These are phyloP conservation scores for Mythimna lalbum DNA, from an alignment of 2,888 invertebrate genomes.

Conservation along the genomic window DNA sequence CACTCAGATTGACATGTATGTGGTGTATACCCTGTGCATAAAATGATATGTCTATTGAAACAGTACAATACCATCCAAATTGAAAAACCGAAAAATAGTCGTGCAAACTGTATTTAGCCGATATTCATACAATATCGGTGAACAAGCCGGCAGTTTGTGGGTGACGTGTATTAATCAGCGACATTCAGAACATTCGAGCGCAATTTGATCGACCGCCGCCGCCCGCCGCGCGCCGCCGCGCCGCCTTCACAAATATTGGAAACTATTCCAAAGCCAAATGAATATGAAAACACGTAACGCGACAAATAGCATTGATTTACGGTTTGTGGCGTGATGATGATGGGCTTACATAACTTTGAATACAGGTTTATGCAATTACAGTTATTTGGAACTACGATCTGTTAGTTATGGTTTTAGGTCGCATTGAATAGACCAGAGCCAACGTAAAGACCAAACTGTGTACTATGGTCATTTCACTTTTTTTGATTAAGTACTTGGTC, in stretches of 20 bases:
- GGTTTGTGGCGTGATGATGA: constrained; percentile 29
- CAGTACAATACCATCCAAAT: constrained; percentile 29
- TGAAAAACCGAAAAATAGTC: constrained; percentile 31
- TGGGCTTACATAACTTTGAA: constrained; percentile 3
- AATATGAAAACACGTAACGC: constrained; percentile 43
- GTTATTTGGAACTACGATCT: neutral
- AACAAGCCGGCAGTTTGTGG: constrained; percentile 47
- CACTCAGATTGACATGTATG: neutral
- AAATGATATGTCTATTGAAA: constrained; percentile 17
- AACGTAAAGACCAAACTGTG: neutral
- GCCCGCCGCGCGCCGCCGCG: constrained; percentile 16
- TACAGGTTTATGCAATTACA: neutral
- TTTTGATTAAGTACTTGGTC: no score
- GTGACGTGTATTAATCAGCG: constrained; percentile 54
- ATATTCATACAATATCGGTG: constrained; percentile 31
- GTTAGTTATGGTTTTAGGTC: neutral
- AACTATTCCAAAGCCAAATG: constrained; percentile 53
- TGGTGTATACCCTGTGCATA: neutral
- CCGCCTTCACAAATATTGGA: constrained; percentile 50
- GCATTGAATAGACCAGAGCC: neutral
- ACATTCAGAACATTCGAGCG: constrained; percentile 46
- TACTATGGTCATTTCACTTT: no score
- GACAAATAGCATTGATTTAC: constrained; percentile 45
- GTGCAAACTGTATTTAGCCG: constrained; percentile 24
- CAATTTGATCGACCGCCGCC: constrained; percentile 48